These are phyloP conservation scores for Cyanistes caeruleus DNA, from an alignment of 2,113 vertebrate species.

Conservation along the genomic window DNA sequence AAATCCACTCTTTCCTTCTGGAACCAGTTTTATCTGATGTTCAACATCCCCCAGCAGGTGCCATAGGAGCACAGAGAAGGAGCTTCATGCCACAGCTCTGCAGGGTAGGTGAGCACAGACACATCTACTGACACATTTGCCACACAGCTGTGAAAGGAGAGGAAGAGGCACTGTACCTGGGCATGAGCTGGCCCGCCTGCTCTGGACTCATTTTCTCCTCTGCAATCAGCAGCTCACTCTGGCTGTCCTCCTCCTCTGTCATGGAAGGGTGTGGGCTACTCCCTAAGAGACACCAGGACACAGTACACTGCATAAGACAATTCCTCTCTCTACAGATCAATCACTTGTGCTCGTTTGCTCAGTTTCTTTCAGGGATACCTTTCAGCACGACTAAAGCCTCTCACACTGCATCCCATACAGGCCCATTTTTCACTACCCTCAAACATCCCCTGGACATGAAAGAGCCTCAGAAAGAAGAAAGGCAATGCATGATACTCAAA, in stretches of 20 bases:
- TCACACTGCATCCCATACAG: background rate
- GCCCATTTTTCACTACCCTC: background rate
- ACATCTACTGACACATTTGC: background rate
- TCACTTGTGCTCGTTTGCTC: fast-evolving
- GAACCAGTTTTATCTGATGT: background rate
- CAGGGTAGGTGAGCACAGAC: background rate
- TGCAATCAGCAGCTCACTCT: slow-evolving; percentile 92
- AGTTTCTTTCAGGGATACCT: background rate
- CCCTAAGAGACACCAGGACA: slow-evolving; percentile 72
- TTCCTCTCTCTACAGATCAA: background rate
- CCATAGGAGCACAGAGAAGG: background rate
- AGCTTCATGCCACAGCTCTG: background rate
- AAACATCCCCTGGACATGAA: background rate
- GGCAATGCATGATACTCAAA: background rate
- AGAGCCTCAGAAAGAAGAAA: background rate
- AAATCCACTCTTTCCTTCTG: background rate
- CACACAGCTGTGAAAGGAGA: fast-evolving
- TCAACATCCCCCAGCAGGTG: background rate
- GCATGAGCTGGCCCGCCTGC: slow-evolving; percentile 94
- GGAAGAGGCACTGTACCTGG: slow-evolving; percentile 78
- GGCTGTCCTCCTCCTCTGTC: slow-evolving; percentile 95
- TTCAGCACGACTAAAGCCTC: background rate
- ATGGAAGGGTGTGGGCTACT: slow-evolving; percentile 95
- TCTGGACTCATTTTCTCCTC: slow-evolving; percentile 98
- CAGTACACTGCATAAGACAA: background rate